Evolutionary conservation across 1,140 invertebrate species (phyloP).

Genomic region (Drosophila auraria): DNA sequence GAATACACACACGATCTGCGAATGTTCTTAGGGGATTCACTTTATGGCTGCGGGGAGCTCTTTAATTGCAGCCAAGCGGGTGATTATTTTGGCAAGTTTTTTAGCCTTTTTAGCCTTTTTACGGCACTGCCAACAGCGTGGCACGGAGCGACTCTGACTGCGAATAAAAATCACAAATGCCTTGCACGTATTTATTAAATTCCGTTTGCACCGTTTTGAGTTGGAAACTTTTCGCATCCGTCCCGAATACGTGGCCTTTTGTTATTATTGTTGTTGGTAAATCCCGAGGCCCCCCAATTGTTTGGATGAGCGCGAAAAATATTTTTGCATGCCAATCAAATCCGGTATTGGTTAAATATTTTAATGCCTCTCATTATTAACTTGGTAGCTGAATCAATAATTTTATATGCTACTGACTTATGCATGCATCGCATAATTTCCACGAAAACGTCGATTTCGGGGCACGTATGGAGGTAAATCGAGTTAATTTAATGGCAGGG

Average conservation of each 20-base stretch:
- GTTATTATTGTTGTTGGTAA: background rate
- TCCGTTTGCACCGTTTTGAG: conserved; percentile 69
- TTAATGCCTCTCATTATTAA: conserved; percentile 57
- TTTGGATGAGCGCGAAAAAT: conserved; percentile 19
- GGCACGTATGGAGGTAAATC: conserved; percentile 52
- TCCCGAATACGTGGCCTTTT: conserved; percentile 33
- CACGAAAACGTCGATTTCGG: conserved; percentile 12
- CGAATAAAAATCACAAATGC: conserved; percentile 64
- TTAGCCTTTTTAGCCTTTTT: conserved; percentile 29
- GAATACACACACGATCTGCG: conserved; percentile 5
- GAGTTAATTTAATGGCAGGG: conserved; percentile 45
- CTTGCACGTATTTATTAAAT: conserved; percentile 79
- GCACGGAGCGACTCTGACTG: conserved; percentile 19
- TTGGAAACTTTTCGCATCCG: conserved; percentile 60
- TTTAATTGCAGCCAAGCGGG: conserved; percentile 75
- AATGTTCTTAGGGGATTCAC: conserved; percentile 34
- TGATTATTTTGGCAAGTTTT: conserved; percentile 72
- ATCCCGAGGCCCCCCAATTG: background rate
- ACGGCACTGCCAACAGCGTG: conserved; percentile 27
- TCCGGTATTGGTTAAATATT: conserved; percentile 27
- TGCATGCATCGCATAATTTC: conserved; percentile 15
- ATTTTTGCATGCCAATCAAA: conserved; percentile 68
- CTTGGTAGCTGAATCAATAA: conserved; percentile 67
- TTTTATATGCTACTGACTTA: conserved; percentile 63
- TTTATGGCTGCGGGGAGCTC: conserved; percentile 57